Conservation (phyloP, 53 echinoderm and acorn worm species). For the Paelopatides confundens region DNA sequence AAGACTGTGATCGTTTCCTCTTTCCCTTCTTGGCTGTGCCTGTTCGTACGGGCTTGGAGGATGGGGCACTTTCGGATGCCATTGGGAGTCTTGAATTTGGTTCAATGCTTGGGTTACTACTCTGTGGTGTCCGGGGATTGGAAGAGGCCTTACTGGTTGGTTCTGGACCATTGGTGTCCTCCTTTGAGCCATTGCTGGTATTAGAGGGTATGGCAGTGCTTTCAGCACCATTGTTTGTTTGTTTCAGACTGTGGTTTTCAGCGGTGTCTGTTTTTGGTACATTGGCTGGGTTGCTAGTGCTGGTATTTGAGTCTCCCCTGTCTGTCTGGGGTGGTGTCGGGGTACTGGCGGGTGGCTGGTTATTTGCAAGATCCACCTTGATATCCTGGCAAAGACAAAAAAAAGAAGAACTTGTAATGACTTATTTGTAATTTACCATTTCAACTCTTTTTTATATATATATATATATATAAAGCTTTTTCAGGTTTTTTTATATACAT, state of each 20-base stretch:
- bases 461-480: too few relatives aligned
- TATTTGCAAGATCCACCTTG: conserved; percentile 57
- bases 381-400: conserved; percentile 63
- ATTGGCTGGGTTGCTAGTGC: conserved; percentile 30
- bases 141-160: conserved; percentile 44
- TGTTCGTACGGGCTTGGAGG: conserved; percentile 46
- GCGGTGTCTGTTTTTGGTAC: neutral
- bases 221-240: neutral
- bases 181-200: conserved; percentile 17
- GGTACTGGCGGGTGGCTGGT: conserved; percentile 40
- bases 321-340: conserved; percentile 57
- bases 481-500: too few relatives aligned
- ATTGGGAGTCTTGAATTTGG: conserved; percentile 46
- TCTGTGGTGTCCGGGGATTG: conserved; percentile 60
- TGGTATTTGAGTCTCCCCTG: neutral
- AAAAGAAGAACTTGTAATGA: too few relatives aligned
- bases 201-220: neutral
- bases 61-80: conserved; percentile 41
- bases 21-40: conserved; percentile 51
- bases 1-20: conserved; percentile 78
- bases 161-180: conserved; percentile 20
- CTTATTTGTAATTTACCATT: neutral
- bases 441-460: too few relatives aligned
- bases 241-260: conserved; percentile 31
- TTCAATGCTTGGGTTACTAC: conserved; percentile 32